Base-by-base conservation (phyloP, 2,797 vertebrate genomes). In the Eulemur albifrons region DNA sequence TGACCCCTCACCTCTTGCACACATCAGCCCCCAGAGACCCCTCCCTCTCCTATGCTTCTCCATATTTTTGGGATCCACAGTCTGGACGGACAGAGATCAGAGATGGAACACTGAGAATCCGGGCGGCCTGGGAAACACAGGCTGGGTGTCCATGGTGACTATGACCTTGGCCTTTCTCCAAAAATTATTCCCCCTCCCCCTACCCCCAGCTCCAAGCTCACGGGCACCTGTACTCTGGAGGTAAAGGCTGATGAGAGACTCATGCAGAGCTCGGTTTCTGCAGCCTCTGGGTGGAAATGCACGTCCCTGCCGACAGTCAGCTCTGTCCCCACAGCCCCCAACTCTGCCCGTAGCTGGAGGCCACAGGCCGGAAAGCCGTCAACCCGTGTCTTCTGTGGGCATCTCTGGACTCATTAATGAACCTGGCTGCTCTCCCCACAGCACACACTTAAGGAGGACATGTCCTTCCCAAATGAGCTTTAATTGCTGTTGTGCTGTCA, bases 281-380 rank as follows among this genome's bases (percentile, higher is more conserved):
- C 18, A 84, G 88, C 23, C 45, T 30, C 43, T 0, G 25, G 32
- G 48, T 23, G 0, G 89, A 63, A n/a, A 87, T 18, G 21, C 21
- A 79, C 11, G 5, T 35, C 40, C 38, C 10, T 17, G 7, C n/a
- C 3, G 76, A 38, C 57, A n/a, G 48, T 45, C 15, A 0, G 20
- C 50, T 32, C 65, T 73, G 57, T 65, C 75, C 14, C 54, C 0
- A 0, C 17, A 21, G 0, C 18, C 48, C 27, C 30, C 57, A 75
- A 4, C 15, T n/a, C 86, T 4, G 9, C 61, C 54, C 32, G 14
- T 17, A 32, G 23, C 65, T 18, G n/a, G 38, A 77, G 59, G 7
- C 14, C 50, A 4, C 15, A 35, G 35, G n/a, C 73, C 7, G 4
- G 8, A 2, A 52, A 43, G 73, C 3, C 10, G 0, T 11, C 27